phyloP scores from a whole-genome alignment of 2,113 vertebrate species.

The Dolichallabes microphthalmus region DNA sequence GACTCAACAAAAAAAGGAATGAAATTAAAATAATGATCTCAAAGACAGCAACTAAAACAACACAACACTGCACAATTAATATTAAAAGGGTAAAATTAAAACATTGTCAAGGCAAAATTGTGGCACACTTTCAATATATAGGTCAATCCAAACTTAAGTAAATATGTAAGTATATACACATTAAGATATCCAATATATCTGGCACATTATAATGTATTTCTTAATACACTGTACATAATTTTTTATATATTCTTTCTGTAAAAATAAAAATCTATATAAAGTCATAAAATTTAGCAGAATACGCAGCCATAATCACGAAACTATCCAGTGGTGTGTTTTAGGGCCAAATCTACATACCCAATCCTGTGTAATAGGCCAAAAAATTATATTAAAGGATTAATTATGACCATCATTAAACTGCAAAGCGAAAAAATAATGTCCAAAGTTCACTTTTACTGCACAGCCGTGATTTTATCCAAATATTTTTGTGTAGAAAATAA shows the following conservation, averaged over 20 bases:
- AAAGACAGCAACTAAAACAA: background rate
- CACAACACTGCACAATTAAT: background rate
- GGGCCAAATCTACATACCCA: background rate
- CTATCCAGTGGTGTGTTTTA: background rate
- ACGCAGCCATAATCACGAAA: background rate
- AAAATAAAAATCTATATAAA: background rate
- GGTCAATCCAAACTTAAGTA: background rate
- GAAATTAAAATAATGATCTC: background rate
- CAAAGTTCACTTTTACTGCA: background rate
- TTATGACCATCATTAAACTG: background rate
- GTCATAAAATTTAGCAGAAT: background rate
- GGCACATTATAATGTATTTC: background rate
- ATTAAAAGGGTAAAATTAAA: background rate
- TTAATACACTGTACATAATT: background rate
- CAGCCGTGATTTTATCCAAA: background rate
- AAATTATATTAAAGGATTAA: background rate
- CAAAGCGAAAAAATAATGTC: background rate
- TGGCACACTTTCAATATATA: background rate
- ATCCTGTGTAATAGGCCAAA: background rate
- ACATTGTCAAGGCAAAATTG: background rate
- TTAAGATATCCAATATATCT: background rate
- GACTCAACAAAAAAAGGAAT: background rate
- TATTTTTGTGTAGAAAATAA: slow-evolving; percentile 8
- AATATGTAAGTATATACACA: background rate
- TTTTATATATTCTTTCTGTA: background rate